These are phyloP conservation scores for Coryphaenoides rupestris DNA, from an alignment of 2,113 vertebrate genomes.

Conservation along the genomic window DNA sequence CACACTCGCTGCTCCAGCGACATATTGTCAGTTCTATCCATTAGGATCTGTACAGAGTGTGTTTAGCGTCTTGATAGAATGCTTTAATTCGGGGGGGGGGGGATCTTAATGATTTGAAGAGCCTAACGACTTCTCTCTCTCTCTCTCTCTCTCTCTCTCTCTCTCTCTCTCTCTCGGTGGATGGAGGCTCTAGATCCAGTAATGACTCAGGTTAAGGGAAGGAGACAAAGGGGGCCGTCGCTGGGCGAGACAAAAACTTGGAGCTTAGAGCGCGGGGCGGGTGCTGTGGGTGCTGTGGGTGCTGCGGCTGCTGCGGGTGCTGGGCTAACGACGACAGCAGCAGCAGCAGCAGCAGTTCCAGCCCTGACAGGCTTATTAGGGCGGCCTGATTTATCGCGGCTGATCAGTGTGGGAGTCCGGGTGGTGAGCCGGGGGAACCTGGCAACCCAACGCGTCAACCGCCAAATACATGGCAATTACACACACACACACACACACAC, in stretches of 20 bases:
- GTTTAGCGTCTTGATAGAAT: no score
- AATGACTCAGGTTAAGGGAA: slow-evolving; percentile 14
- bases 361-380: slow-evolving; percentile 48
- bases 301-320: no score
- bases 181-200: background rate
- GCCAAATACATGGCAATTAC: slow-evolving; percentile 38
- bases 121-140: slow-evolving; percentile 3
- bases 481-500: no score
- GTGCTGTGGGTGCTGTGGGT: no score
- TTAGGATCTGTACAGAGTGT: no score
- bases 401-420: slow-evolving; percentile 33
- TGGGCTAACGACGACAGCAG: slow-evolving; percentile 8
- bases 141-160: no score
- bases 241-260: slow-evolving; percentile 13
- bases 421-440: slow-evolving; percentile 31
- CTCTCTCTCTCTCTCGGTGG: no score
- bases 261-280: slow-evolving; percentile 15
- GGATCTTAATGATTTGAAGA: slow-evolving; percentile 45
- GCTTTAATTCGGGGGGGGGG: background rate
- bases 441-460: slow-evolving; percentile 37
- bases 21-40: no score
- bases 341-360: no score
- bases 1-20: no score
- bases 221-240: slow-evolving; percentile 15
- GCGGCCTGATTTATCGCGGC: slow-evolving; percentile 56